Percentiles rank a stretch among this genome's conserved stretches.
phyloP scores from a whole-genome alignment of 2,888 invertebrate genomes.

The Oscheius myriophilus region DNA sequence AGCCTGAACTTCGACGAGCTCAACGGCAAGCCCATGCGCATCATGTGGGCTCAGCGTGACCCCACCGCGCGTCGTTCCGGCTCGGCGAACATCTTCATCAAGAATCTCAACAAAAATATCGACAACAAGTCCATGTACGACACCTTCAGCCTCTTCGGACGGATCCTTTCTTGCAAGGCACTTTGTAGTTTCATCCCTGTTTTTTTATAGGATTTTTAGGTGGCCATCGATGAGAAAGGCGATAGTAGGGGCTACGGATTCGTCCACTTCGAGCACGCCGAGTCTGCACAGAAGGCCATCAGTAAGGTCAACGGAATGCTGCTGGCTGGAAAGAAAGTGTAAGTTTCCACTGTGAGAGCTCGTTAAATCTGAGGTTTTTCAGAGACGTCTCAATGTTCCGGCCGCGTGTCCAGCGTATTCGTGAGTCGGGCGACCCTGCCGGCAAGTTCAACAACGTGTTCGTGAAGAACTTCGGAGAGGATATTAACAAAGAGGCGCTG shows the following conservation, averaged over 20 bases:
- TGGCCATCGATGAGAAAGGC: constrained; percentile 73
- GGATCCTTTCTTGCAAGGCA: constrained; percentile 95
- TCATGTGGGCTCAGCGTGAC: constrained; percentile 99
- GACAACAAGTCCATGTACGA: constrained; percentile 99
- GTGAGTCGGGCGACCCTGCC: constrained; percentile 95
- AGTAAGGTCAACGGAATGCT: constrained; percentile 99
- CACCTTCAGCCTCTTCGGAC: constrained; percentile 98
- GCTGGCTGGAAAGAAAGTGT: constrained; percentile 93
- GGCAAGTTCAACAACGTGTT: constrained; percentile 91
- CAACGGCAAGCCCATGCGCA: constrained; percentile 95
- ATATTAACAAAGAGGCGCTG: constrained; percentile 90
- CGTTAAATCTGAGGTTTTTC: constrained; percentile 17
- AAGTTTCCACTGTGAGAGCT: constrained; percentile 48
- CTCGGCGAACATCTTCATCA: constrained; percentile 98
- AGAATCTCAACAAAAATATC: constrained; percentile 96
- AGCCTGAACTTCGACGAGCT: constrained; percentile 99
- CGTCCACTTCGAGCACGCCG: constrained; percentile 70
- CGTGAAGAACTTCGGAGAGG: constrained; percentile 97
- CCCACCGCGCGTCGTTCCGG: constrained; percentile 89
- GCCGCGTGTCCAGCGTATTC: constrained; percentile 95
- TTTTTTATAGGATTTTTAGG: constrained; percentile 37
- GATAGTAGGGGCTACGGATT: constrained; percentile 74
- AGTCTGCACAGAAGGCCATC: constrained; percentile 82
- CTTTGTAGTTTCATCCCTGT: background rate
- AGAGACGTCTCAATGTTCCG: constrained; percentile 95